Evolutionary conservation across 2,888 invertebrate genomes (phyloP).

Genomic region (Habroteleia sp.): DNA sequence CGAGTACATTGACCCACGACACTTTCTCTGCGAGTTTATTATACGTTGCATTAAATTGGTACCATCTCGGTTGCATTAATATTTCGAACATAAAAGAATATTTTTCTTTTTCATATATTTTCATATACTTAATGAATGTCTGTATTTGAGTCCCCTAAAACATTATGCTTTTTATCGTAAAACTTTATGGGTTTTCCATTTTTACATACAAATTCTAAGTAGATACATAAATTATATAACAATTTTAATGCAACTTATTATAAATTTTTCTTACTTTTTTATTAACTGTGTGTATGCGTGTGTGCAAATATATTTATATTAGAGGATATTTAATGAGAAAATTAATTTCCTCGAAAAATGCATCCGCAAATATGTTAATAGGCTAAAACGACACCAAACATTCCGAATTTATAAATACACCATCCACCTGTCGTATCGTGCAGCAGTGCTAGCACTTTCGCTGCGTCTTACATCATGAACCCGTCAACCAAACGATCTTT

Average conservation of each 20-base stretch:
- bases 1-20: slow-evolving; percentile 16
- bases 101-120: too few species aligned
- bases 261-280: too few species aligned
- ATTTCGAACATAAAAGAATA: neutral
- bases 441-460: slow-evolving; percentile 25
- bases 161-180: too few species aligned
- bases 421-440: slow-evolving; percentile 37
- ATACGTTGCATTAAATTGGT: slow-evolving; percentile 6
- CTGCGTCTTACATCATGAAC: slow-evolving; percentile 23
- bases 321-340: too few species aligned
- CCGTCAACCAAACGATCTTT: slow-evolving; percentile 19
- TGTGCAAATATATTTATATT: neutral
- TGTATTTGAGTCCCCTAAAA: too few species aligned
- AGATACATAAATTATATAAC: too few species aligned
- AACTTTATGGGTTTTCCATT: too few species aligned
- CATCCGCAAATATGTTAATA: slow-evolving; percentile 2
- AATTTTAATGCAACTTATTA: too few species aligned
- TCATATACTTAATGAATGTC: too few species aligned
- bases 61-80: slow-evolving; percentile 23
- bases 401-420: slow-evolving; percentile 33
- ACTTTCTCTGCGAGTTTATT: slow-evolving; percentile 45
- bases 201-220: too few species aligned
- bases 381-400: slow-evolving; percentile 8
- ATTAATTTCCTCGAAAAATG: too few species aligned
- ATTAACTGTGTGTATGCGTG: too few species aligned